These are phyloP conservation scores for Calycopis cecrops DNA, from an alignment of 1,140 invertebrate species.

Conservation along the genomic window DNA sequence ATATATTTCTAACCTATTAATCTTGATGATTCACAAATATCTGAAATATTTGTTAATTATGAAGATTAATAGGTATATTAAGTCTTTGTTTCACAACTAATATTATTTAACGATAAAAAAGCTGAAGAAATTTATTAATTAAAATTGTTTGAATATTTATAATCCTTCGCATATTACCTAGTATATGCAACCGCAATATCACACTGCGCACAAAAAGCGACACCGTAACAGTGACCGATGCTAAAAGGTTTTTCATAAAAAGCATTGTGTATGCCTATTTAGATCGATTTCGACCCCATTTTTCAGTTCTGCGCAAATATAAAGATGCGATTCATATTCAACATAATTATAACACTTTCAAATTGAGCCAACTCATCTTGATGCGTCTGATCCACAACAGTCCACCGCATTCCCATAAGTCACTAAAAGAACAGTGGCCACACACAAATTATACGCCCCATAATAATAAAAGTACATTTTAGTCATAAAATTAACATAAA, in stretches of 20 bases:
- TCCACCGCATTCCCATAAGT: conserved; percentile 42
- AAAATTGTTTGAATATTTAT: too few species aligned
- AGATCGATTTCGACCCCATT: neutral
- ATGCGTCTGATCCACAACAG: conserved; percentile 6
- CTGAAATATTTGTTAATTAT: too few species aligned
- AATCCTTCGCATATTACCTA: too few species aligned
- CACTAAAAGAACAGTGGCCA: conserved; percentile 26
- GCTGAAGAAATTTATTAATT: too few species aligned
- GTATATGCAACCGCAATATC: too few species aligned
- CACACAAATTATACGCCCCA: conserved; percentile 56
- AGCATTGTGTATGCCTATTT: conserved; percentile 1
- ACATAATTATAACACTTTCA: conserved; percentile 8
- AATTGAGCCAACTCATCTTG: conserved; percentile 10
- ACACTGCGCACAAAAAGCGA: too few species aligned
- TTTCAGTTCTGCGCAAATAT: neutral
- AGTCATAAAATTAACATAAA: conserved; percentile 64
- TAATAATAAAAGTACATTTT: conserved; percentile 43
- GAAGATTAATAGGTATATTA: too few species aligned
- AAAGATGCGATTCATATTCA: conserved; percentile 6
- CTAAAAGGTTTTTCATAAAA: neutral
- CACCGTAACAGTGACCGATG: too few species aligned
- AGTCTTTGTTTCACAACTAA: too few species aligned
- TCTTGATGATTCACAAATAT: too few species aligned
- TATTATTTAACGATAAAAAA: too few species aligned
- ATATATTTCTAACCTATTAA: too few species aligned